phyloP scores from a whole-genome alignment of 2,797 vertebrate genomes.

The Gymnoscopelus braueri region DNA sequence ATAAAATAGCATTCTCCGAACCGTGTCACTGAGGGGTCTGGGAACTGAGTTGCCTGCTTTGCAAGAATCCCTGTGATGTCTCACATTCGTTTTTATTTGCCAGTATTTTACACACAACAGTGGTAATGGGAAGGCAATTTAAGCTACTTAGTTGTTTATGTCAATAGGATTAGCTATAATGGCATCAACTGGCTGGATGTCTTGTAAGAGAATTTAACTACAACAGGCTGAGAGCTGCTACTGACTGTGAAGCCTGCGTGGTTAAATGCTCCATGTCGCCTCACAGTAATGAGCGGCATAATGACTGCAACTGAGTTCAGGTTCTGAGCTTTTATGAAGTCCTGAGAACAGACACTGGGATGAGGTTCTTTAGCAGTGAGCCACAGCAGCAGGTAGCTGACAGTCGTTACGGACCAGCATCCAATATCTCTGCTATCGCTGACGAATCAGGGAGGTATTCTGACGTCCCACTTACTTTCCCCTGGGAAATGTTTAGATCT shows the following conservation, averaged over 20 bases:
- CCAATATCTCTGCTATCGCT: slow-evolving; percentile 4
- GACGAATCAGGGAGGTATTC: slow-evolving; percentile 42
- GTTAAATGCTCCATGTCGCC: background rate
- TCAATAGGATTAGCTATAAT: slow-evolving; percentile 16
- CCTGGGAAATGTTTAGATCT: slow-evolving; percentile 48
- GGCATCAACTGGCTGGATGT: slow-evolving; percentile 10
- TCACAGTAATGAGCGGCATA: slow-evolving; percentile 10
- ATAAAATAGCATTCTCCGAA: no score
- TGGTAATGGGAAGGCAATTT: slow-evolving; percentile 20
- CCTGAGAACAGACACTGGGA: background rate
- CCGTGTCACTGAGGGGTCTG: no score
- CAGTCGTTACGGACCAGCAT: slow-evolving; percentile 23
- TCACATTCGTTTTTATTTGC: background rate
- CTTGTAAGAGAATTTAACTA: slow-evolving; percentile 30
- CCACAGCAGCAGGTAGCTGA: background rate
- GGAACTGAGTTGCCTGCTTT: no score
- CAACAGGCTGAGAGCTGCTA: slow-evolving; percentile 3
- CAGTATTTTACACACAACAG: background rate
- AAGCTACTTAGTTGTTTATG: background rate
- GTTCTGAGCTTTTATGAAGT: background rate
- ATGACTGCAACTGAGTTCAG: background rate
- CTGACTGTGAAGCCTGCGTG: slow-evolving; percentile 9
- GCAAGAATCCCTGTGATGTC: background rate
- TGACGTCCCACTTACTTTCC: slow-evolving; percentile 46
- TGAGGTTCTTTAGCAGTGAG: background rate